Percentiles rank a stretch among this genome's conserved stretches.
Evolutionary conservation across 2,113 vertebrate species (phyloP).

Genomic region (Gallinago paraguaiae): DNA sequence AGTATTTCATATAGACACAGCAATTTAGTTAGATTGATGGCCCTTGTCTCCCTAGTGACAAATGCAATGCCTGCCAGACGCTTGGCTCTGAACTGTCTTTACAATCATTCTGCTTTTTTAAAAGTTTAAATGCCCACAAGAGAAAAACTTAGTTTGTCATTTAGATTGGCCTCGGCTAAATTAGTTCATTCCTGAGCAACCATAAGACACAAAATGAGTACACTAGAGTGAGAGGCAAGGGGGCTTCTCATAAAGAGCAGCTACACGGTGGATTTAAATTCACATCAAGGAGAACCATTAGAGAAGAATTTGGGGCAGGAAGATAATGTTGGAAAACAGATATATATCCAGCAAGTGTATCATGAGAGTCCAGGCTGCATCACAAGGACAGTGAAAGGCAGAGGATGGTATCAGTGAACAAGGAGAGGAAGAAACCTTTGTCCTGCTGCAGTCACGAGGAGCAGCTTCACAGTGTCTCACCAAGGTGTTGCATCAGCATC

Average conservation of each 20-base stretch:
- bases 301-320: background rate
- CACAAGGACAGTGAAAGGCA: background rate
- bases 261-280: background rate
- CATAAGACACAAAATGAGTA: background rate
- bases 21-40: slow-evolving; percentile 58
- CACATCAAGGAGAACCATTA: background rate
- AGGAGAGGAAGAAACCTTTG: background rate
- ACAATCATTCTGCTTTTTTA: slow-evolving; percentile 31
- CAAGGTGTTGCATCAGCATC: background rate
- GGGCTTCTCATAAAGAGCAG: background rate
- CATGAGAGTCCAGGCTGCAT: background rate
- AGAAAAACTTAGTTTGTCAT: slow-evolving; percentile 56
- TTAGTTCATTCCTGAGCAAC: background rate
- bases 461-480: background rate
- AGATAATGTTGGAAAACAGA: background rate
- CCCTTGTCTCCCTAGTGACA: slow-evolving; percentile 52
- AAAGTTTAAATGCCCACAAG: slow-evolving; percentile 44
- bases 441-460: background rate
- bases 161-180: slow-evolving; percentile 41
- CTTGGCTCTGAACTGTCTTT: slow-evolving; percentile 42
- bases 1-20: slow-evolving; percentile 53
- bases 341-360: background rate
- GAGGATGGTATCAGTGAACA: background rate
- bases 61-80: slow-evolving; percentile 48
- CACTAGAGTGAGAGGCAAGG: background rate